These are phyloP conservation scores for Scortum barcoo DNA, from an alignment of 2,113 vertebrate species.

Conservation along the genomic window DNA sequence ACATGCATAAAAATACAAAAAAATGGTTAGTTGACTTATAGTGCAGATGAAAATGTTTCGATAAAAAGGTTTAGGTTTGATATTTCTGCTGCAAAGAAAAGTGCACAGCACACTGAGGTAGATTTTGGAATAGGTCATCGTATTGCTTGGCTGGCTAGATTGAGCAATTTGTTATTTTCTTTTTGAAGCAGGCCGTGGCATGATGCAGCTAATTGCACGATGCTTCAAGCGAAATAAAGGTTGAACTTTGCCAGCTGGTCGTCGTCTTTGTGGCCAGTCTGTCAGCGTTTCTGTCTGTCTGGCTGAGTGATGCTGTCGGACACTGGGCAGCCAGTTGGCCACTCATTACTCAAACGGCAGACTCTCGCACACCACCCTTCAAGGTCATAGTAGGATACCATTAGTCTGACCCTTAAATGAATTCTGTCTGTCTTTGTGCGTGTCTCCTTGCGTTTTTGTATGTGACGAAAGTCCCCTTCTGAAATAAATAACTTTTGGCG, in stretches of 20 bases:
- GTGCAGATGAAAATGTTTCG: not conserved
- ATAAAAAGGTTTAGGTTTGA: constrained; percentile 18
- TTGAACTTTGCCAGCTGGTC: constrained; percentile 46
- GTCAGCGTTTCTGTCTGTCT: constrained; percentile 45
- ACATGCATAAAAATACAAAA: no score
- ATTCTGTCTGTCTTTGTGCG: constrained; percentile 5
- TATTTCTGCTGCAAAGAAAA: constrained; percentile 19
- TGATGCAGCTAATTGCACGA: constrained; percentile 60
- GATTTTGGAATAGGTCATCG: constrained; percentile 40
- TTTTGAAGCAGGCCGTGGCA: constrained; percentile 37
- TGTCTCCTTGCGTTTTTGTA: constrained; percentile 14
- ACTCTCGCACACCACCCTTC: constrained; percentile 37
- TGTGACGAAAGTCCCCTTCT: not conserved
- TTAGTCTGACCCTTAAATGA: constrained; percentile 23
- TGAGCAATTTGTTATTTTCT: constrained; percentile 8
- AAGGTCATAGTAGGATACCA: constrained; percentile 55
- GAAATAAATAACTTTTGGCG: not conserved
- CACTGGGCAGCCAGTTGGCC: constrained; percentile 18
- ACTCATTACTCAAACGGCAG: constrained; percentile 59
- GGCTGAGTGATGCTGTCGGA: constrained; percentile 32
- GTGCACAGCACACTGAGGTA: constrained; percentile 14
- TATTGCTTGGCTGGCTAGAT: constrained; percentile 32
- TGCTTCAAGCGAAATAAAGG: constrained; percentile 20
- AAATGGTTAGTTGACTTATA: constrained; percentile 2
- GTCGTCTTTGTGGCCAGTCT: constrained; percentile 32